A percentile compares a stretch with the other conserved stretches of the same genome.
phyloP scores from a whole-genome alignment of 2,797 vertebrate species.

The Brachyalestes nurse region DNA sequence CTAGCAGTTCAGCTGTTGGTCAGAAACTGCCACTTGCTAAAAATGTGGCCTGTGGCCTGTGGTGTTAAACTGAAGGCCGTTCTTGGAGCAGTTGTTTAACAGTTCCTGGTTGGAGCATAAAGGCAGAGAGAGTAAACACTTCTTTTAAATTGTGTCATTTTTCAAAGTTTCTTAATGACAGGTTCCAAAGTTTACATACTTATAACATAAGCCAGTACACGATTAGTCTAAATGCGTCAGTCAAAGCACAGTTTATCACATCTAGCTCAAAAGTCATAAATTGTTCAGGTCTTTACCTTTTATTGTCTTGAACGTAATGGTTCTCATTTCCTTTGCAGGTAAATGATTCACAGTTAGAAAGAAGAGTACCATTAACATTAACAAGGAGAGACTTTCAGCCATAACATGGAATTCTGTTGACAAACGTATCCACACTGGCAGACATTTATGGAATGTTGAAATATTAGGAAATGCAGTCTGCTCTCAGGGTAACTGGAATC shows the following conservation, averaged over 20 bases:
- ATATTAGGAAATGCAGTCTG: no score
- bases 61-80: slow-evolving; percentile 15
- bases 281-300: neutral
- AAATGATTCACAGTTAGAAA: slow-evolving; percentile 20
- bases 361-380: neutral
- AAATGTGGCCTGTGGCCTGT: slow-evolving; percentile 6
- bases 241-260: slow-evolving; percentile 11
- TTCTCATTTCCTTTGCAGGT: slow-evolving; percentile 16
- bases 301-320: neutral
- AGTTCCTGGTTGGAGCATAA: slow-evolving; percentile 7
- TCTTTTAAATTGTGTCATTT: neutral
- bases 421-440: neutral
- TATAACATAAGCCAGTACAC: neutral
- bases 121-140: slow-evolving; percentile 15
- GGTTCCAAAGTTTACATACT: slow-evolving; percentile 11
- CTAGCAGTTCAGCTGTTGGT: neutral
- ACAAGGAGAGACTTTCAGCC: neutral
- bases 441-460: neutral
- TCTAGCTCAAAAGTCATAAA: slow-evolving; percentile 32
- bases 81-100: neutral
- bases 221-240: slow-evolving; percentile 17
- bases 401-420: neutral
- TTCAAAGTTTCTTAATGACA: slow-evolving; percentile 20
- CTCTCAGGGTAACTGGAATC: no score
- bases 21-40: neutral